Evolutionary conservation across 2,888 invertebrate species (phyloP), one percentile per base, ranked within the genome.

Genomic region (Cerceris rybyensis): DNA sequence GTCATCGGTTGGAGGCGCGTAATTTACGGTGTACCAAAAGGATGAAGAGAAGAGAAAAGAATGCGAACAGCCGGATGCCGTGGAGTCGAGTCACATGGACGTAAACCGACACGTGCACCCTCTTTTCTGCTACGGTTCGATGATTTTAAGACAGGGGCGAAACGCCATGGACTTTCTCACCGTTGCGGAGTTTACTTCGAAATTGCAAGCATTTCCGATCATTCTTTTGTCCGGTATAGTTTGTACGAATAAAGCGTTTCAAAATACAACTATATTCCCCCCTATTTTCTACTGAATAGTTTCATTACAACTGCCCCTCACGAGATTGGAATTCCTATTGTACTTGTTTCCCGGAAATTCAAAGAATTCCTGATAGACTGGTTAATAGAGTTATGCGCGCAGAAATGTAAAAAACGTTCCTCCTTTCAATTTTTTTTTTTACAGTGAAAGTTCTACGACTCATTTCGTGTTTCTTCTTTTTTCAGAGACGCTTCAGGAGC

Each of bases 401-500:
- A 28, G 28, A 28, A 28, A 28, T 28, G 28, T 4, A 28, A 28
- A 4, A 28, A 28, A 28, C 4, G 28, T 28, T 46, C 6, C 46
- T 11, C 46, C 46, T 46, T 11, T 28, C 28, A 28, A 28, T 28
- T 28, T 28, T 2, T 28, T 28, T 28, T 28, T 28, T 4, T 28
- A 4, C 28, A 4, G 28, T 28, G 28, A 28, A 28, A 28, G 28
- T 28, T 2, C 28, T 28, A 4, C 28, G 4, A 28, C 28, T 28
- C 11, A 8, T 8, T 46, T 11, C 46, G 14, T 52, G 9, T 7
- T 11, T 81, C 64, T 73, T 66, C 68, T 84, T 86, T 88, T 94
- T 93, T 39, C 94, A 94, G 95, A 94, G 89, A 91, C 92, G 55
- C 94, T 96, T 89, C 97, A 97, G 93, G 97, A 98, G 76, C 98